phyloP scores from a whole-genome alignment of 2,113 vertebrate species.

The Noturus placidus region DNA sequence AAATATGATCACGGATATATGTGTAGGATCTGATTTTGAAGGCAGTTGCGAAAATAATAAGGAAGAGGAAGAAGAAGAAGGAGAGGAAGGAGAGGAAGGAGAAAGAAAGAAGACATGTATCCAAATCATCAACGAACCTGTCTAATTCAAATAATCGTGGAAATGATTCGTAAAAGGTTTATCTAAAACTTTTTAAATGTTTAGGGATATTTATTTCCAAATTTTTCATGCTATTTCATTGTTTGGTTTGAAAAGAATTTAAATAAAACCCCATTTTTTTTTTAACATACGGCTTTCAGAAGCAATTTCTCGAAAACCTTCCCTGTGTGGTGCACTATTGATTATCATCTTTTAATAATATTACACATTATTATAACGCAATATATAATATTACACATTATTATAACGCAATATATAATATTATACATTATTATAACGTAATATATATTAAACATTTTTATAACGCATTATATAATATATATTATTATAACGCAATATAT shows the following conservation, averaged over 20 bases:
- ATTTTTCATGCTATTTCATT: slow-evolving; percentile 42
- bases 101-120: slow-evolving; percentile 54
- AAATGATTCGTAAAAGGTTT: slow-evolving; percentile 40
- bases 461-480: neutral
- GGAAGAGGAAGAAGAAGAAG: neutral
- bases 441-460: neutral
- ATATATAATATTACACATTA: neutral
- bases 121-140: slow-evolving; percentile 54
- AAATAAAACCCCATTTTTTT: slow-evolving; percentile 43
- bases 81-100: neutral
- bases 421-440: too few relatives aligned
- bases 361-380: neutral
- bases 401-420: neutral
- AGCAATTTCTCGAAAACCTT: neutral
- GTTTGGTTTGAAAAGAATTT: slow-evolving; percentile 37
- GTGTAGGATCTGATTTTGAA: slow-evolving; percentile 65
- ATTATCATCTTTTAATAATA: neutral
- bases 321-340: too few relatives aligned
- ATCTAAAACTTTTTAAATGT: slow-evolving; percentile 36
- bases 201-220: slow-evolving; percentile 43
- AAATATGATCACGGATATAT: slow-evolving; percentile 61
- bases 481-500: too few relatives aligned
- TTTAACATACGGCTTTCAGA: neutral
- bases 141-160: slow-evolving; percentile 23
- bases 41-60: slow-evolving; percentile 66